Base-by-base conservation (phyloP, 2,888 invertebrate genomes). In the Chymomyza procnemis region DNA sequence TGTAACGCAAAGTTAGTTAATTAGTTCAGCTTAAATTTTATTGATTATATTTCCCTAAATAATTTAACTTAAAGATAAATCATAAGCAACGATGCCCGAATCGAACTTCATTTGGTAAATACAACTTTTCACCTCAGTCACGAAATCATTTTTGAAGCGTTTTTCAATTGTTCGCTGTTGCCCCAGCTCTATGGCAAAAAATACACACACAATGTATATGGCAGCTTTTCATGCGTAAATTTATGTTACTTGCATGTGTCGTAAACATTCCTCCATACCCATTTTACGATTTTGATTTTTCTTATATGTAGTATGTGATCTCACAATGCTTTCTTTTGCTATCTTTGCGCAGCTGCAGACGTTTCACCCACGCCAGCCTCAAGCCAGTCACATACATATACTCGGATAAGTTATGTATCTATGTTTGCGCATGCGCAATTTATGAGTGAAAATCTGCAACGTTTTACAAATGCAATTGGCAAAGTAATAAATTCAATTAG, bases 151-250 rank as follows among this genome's bases (percentile, higher is more conserved):
- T 41, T 9, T 41, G 2, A 9, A 41, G 34, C 34, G 9, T 41
- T 41, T 41, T 14, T 1, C 34, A 3, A 12, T 12, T n/a, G n/a
- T n/a, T n/a, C n/a, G 9, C 12, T 41, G 6, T 3, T 5, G 34
- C 34, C 34, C 34, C 34, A 41, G 12, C 34, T 4, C 34, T 41
- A 41, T 1, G 9, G 34, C 26, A 26, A 26, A 26, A 26, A 41
- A 41, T 41, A 41, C 6, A 41, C 34, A 41, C 34, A 41, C 12
- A 2, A 41, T 12, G 34, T 41, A 41, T 41, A 41, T 57, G n/a
- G 63, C 69, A 76, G 76, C 81, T 79, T 82, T 82, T 85, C 86
- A 81, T 87, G 85, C 85, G 87, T 78, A 87, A 86, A 86, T 86
- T 88, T 88, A 86, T 86, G 83, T 81, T 79, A 78, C 78, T 85